phyloP scores from a whole-genome alignment of 2,797 vertebrate genomes.

The Sardinella longiceps region DNA sequence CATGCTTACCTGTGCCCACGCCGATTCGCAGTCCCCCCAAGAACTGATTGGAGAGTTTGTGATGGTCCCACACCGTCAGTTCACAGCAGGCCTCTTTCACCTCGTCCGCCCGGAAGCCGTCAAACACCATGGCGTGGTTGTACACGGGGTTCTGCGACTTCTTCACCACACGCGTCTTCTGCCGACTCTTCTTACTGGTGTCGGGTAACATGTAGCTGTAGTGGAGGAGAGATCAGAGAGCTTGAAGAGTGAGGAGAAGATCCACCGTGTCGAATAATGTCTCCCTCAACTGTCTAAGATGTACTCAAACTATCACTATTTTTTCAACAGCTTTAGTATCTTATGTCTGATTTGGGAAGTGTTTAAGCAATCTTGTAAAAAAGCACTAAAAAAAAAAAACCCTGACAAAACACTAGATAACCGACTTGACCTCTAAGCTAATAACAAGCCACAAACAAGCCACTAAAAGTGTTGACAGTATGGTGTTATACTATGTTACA shows the following conservation, averaged over 20 bases:
- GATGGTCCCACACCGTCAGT: conserved; percentile 60
- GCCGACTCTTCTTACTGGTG: conserved; percentile 61
- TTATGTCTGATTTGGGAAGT: not conserved
- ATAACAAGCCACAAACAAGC: not conserved
- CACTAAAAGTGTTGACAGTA: not conserved
- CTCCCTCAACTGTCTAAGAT: conserved; percentile 33
- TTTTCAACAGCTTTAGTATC: not conserved
- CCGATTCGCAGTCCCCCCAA: conserved; percentile 58
- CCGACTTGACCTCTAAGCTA: not conserved
- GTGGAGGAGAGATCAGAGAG: not conserved
- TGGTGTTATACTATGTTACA: no score
- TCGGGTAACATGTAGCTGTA: conserved; percentile 62
- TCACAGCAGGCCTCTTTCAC: conserved; percentile 61
- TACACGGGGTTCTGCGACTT: conserved; percentile 55
- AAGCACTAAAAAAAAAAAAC: no score
- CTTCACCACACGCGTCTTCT: conserved; percentile 61
- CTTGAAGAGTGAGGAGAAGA: conserved; percentile 17
- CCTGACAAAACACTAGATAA: not conserved
- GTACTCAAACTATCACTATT: not conserved
- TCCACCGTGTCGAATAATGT: not conserved
- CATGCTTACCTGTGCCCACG: conserved; percentile 51
- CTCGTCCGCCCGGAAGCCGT: conserved; percentile 57
- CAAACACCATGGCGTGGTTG: conserved; percentile 65
- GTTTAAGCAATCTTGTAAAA: not conserved
- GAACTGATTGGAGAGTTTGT: conserved; percentile 63